These are phyloP conservation scores for Gila orcuttii DNA, from an alignment of 2,113 vertebrate species.

Conservation along the genomic window DNA sequence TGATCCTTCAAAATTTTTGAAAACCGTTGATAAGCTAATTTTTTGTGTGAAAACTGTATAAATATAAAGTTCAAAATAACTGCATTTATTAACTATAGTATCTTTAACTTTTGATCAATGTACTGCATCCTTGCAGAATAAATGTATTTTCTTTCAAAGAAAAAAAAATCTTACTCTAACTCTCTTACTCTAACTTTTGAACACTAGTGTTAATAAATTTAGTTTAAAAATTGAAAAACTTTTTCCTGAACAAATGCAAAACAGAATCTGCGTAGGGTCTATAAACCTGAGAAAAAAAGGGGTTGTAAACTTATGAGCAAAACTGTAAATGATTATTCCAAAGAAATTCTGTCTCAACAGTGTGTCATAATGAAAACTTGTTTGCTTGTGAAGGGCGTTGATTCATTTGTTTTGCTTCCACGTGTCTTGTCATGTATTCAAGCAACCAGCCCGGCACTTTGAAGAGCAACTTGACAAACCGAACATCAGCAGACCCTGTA, in stretches of 20 bases:
- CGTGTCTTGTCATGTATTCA: conserved; percentile 50
- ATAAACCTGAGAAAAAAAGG: background rate
- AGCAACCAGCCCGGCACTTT: conserved; percentile 66
- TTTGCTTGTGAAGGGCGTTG: background rate
- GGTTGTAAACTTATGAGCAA: background rate
- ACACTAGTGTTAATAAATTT: background rate
- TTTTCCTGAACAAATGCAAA: background rate
- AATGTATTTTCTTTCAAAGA: no score
- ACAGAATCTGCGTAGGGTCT: background rate
- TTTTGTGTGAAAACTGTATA: no score
- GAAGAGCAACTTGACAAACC: conserved; percentile 65
- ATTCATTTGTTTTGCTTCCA: background rate
- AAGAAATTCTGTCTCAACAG: background rate
- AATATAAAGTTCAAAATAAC: background rate
- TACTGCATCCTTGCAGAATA: background rate
- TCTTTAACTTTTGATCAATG: background rate
- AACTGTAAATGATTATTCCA: background rate
- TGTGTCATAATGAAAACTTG: background rate
- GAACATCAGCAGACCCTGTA: conserved; percentile 61
- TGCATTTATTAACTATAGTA: background rate
- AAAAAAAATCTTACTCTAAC: no score
- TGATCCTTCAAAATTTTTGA: background rate
- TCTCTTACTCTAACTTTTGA: no score
- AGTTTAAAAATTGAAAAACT: background rate
- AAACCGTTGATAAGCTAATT: no score